Conservation (phyloP, 2,797 vertebrate species). For the Sitta carolinensis region DNA sequence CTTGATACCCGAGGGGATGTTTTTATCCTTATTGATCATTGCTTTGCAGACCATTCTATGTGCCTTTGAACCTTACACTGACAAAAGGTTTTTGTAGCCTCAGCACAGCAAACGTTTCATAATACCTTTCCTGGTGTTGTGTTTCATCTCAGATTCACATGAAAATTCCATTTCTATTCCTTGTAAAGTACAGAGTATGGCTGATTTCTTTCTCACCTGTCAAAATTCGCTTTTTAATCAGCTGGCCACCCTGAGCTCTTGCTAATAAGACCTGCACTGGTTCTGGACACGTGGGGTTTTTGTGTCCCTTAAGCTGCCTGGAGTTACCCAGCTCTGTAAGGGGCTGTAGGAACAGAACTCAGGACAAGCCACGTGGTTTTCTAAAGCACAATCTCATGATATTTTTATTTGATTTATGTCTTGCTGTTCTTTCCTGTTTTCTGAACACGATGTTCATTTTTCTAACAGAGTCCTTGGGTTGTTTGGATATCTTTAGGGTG, state of each 20-base stretch:
- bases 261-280: background rate
- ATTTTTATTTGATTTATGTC: slow-evolving; percentile 63
- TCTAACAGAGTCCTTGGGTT: slow-evolving; percentile 6
- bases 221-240: slow-evolving; percentile 6
- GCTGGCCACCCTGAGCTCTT: background rate
- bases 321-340: background rate
- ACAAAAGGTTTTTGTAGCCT: slow-evolving; percentile 13
- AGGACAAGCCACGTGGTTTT: background rate
- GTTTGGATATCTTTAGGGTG: slow-evolving; percentile 49
- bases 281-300: background rate
- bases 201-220: background rate
- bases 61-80: background rate
- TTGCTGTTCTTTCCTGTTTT: slow-evolving; percentile 58
- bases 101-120: background rate
- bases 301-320: background rate
- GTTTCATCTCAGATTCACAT: background rate
- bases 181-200: background rate
- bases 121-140: background rate
- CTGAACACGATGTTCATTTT: slow-evolving; percentile 29
- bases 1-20: background rate
- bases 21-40: background rate
- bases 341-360: background rate
- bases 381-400: slow-evolving; percentile 13
- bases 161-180: background rate
- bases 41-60: background rate